These are phyloP conservation scores for Pristionchus fissidentatus DNA, from an alignment of 2,888 invertebrate genomes.

Conservation along the genomic window DNA sequence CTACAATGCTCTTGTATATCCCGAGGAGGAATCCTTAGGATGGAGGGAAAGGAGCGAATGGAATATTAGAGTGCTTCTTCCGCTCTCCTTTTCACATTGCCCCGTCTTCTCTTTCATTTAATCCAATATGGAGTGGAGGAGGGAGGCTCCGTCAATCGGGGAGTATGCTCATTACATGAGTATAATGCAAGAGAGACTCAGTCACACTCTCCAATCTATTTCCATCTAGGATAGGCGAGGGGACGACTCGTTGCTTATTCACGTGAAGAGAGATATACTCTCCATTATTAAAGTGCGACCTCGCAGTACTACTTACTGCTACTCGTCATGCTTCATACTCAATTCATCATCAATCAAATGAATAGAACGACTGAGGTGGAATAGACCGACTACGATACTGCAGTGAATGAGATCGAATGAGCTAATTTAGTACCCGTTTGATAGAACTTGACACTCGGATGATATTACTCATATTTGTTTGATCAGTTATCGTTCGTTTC, in stretches of 20 bases:
- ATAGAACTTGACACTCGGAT: background rate
- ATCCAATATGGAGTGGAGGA: constrained; percentile 19
- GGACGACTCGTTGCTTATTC: constrained; percentile 1
- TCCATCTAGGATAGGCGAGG: background rate
- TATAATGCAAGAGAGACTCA: constrained; percentile 16
- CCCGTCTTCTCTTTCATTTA: constrained; percentile 35
- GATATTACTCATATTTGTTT: background rate
- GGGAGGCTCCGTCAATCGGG: background rate
- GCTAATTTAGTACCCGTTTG: background rate
- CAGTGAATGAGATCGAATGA: background rate
- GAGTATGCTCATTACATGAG: constrained; percentile 19
- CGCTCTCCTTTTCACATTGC: constrained; percentile 25
- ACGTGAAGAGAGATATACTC: constrained; percentile 7
- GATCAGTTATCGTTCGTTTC: background rate
- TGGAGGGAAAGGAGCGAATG: background rate
- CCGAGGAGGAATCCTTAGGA: constrained; percentile 5
- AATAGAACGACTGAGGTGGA: constrained; percentile 20
- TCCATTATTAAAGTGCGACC: constrained; percentile 10
- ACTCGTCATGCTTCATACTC: background rate
- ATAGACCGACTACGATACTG: background rate
- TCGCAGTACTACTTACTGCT: constrained; percentile 4
- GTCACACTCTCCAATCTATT: constrained; percentile 9
- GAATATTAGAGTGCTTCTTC: constrained; percentile 30
- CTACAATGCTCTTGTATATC: constrained; percentile 21
- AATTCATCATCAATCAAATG: background rate